phyloP scores from a whole-genome alignment of 2,113 vertebrate species.

The Oxygymnocypris stewartii region DNA sequence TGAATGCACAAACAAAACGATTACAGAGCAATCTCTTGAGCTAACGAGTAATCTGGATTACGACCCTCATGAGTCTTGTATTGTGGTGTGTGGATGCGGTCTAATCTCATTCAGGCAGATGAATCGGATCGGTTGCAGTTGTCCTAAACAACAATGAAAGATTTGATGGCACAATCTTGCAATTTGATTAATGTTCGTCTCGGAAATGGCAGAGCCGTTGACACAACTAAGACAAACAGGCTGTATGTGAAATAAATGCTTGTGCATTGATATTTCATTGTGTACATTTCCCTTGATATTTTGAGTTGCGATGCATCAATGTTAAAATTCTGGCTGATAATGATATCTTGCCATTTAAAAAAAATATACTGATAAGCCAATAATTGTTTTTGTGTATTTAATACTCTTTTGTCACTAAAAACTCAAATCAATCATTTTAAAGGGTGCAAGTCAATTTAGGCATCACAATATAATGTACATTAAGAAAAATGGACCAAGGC shows the following conservation, averaged over 20 bases:
- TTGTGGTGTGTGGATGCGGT: constrained; percentile 5
- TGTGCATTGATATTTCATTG: not conserved
- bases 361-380: not conserved
- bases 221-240: not conserved
- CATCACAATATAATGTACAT: not conserved
- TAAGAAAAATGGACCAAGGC: not conserved
- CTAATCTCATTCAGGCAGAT: constrained; percentile 14
- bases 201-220: not conserved
- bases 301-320: not conserved
- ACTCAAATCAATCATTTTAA: not conserved
- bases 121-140: constrained; percentile 23
- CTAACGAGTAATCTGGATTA: constrained; percentile 41
- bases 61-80: constrained; percentile 6
- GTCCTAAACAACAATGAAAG: not conserved
- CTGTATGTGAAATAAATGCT: not conserved
- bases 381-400: not conserved
- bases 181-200: constrained; percentile 3
- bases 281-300: not conserved
- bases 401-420: not conserved
- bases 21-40: not conserved
- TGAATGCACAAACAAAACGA: not conserved
- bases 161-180: not conserved
- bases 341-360: not conserved
- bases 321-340: not conserved
- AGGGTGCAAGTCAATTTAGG: not conserved